A percentile compares a stretch with the other conserved stretches of the same genome.
Conservation (phyloP, 2,113 vertebrate species). For the Seriola aureovittata region DNA sequence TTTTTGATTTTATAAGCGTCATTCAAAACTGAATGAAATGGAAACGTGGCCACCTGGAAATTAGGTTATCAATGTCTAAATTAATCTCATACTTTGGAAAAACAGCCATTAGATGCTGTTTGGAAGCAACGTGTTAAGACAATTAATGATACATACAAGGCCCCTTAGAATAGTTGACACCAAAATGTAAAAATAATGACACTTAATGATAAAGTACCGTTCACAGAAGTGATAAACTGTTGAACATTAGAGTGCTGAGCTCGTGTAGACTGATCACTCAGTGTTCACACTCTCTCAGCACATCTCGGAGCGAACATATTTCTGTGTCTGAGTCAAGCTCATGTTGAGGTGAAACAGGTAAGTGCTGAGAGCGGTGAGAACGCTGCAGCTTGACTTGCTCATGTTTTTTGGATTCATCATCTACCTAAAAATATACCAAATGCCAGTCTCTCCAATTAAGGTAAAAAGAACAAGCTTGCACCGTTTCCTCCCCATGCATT, state of each 20-base stretch:
- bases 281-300: constrained; percentile 4
- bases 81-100: not conserved
- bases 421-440: constrained; percentile 51
- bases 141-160: not conserved
- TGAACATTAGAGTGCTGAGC: not conserved
- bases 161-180: not conserved
- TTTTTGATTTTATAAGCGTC: not conserved
- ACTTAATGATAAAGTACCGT: not conserved
- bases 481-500: constrained; percentile 7
- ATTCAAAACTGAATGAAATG: not conserved
- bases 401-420: constrained; percentile 24
- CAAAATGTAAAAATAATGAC: not conserved
- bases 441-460: constrained; percentile 47
- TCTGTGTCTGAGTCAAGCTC: constrained; percentile 14
- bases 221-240: not conserved
- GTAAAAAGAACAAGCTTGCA: constrained; percentile 33
- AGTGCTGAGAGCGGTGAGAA: constrained; percentile 25
- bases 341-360: constrained; percentile 15
- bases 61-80: not conserved
- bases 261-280: not conserved
- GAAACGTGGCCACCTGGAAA: not conserved
- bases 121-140: not conserved
- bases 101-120: not conserved
- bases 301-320: not conserved
- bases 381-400: constrained; percentile 9